A percentile compares a stretch with the other conserved stretches of the same genome.
phyloP scores from a whole-genome alignment of 2,113 vertebrate genomes.

The Callionymus lyra region DNA sequence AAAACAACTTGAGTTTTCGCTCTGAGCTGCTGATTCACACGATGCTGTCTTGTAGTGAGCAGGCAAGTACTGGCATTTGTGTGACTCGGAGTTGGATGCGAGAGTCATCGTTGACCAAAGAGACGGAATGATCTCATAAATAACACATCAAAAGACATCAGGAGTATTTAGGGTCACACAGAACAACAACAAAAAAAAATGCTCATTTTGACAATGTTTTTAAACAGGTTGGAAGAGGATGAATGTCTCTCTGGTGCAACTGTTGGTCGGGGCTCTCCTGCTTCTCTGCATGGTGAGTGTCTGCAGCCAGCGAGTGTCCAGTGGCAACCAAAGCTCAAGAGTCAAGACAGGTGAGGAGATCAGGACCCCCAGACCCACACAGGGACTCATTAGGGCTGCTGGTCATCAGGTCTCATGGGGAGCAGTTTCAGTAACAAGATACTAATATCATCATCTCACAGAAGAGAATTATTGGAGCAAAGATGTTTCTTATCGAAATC shows the following conservation, averaged over 20 bases:
- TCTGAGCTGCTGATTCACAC: conserved; percentile 4
- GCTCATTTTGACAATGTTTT: conserved; percentile 1
- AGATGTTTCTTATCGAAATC: not conserved
- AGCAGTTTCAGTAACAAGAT: not conserved
- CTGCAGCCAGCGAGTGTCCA: conserved; percentile 54
- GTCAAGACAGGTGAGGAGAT: conserved; percentile 49
- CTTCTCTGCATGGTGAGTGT: conserved; percentile 42
- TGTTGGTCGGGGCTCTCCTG: conserved; percentile 36
- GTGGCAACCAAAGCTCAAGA: conserved; percentile 66
- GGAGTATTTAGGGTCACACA: not conserved
- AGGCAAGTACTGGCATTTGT: conserved; percentile 19
- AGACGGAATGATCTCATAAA: conserved; percentile 1
- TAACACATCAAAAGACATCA: not conserved
- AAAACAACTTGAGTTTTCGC: conserved; percentile 14
- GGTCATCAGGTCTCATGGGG: conserved; percentile 39
- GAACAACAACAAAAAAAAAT: no score
- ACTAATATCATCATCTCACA: not conserved
- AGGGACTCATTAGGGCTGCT: conserved; percentile 57
- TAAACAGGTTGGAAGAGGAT: conserved; percentile 36
- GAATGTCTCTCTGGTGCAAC: conserved; percentile 2
- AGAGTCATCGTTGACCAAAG: conserved; percentile 12
- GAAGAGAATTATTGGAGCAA: not conserved
- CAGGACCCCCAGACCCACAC: conserved; percentile 29
- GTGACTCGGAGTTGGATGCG: conserved; percentile 16
- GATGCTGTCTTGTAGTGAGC: conserved; percentile 12